Percentiles rank a stretch among this genome's conserved stretches.
These are phyloP conservation scores for Australoheros facetus DNA, from an alignment of 2,797 vertebrate species.

Conservation along the genomic window DNA sequence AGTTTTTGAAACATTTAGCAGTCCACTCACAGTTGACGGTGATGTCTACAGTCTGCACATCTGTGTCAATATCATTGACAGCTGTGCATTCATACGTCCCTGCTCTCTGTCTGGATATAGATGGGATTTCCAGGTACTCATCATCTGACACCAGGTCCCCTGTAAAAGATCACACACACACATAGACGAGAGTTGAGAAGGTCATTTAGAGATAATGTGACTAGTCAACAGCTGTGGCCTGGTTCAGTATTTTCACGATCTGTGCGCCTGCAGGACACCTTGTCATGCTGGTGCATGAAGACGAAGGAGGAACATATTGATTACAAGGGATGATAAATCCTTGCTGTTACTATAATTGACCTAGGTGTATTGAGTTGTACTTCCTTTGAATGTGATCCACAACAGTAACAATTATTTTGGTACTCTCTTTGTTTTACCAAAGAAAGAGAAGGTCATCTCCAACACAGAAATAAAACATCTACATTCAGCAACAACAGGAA, in stretches of 20 bases:
- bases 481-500: background rate
- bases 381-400: background rate
- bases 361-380: background rate
- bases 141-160: constrained; percentile 78
- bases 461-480: background rate
- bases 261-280: background rate
- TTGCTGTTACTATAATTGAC: background rate
- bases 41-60: constrained; percentile 79
- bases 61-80: constrained; percentile 81
- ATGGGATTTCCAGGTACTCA: constrained; percentile 82
- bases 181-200: constrained; percentile 16
- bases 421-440: background rate
- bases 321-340: background rate
- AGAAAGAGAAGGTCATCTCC: background rate
- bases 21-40: constrained; percentile 83
- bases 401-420: background rate
- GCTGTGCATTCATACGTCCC: constrained; percentile 84
- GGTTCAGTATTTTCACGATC: constrained; percentile 2
- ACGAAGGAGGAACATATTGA: background rate
- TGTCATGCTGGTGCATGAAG: background rate
- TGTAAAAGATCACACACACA: constrained; percentile 49
- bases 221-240: constrained; percentile 41
- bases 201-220: constrained; percentile 43
- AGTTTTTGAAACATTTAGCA: background rate
- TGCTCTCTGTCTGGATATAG: constrained; percentile 78